Base-by-base conservation (phyloP, 2,797 vertebrate genomes). In the Scomberomorus guttatus region DNA sequence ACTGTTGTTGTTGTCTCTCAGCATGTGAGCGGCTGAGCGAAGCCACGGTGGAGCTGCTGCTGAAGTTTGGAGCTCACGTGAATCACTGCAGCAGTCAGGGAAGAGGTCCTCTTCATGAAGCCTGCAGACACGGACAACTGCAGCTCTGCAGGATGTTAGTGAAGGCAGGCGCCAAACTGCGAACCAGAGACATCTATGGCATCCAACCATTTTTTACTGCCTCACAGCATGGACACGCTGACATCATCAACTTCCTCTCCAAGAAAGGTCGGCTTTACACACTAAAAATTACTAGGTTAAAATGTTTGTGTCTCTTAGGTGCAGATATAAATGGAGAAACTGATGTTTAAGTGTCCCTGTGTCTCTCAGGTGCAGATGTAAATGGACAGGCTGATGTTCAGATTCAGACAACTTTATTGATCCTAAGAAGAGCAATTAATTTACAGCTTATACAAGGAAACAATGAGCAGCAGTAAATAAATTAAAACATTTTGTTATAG, bases 131-230 rank as follows among this genome's bases (percentile, higher is more conserved):
- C 22, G 96, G 96, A 1, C 90, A 91, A 20, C 46, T 96, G 79
- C 94, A 96, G 71, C 94, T 96, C 75, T 96, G 96, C 11, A 95
- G 94, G n/a, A 92, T 96, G 84, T 88, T 98, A 37, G 78, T 97
- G 77, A 87, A 92, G 52, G 93, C 94, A 0, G 96, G 97, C 2
- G 96, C 96, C 75, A 94, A 96, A 72, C 81, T 96, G 51, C 94
- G 94, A 18, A 74, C 91, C 54, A 92, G 91, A 78, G 97, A 97
- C 0, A 89, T 94, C 65, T 98, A 97, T 0, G 95, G 96, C 69
- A 95, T 97, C 85, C 96, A 92, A 3, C 96, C 97, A 0, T 81
- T 97, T 52, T 98, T 97, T 61, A 95, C 94, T 17, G 96, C 97
- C 0, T 96, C 97, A 50, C 96, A 98, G 88, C 94, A 94, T 0